Conservation (phyloP, 2,113 vertebrate genomes). For the Notiomystis cincta region DNA sequence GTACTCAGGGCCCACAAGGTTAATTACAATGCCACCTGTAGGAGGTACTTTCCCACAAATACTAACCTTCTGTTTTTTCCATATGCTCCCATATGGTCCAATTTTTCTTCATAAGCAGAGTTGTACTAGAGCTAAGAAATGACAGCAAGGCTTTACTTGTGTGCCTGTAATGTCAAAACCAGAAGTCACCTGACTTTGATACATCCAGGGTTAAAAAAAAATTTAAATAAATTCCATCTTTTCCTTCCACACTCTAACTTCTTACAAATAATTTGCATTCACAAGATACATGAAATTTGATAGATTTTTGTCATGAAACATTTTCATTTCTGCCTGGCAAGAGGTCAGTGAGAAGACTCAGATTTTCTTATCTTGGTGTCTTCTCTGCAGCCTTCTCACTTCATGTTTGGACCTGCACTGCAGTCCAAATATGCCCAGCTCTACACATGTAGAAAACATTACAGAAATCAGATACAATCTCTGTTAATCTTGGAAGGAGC, state of each 20-base stretch:
- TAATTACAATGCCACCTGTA: constrained; percentile 14
- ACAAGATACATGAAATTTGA: constrained; percentile 50
- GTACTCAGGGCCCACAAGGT: background rate
- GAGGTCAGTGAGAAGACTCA: constrained; percentile 28
- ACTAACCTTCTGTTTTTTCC: constrained; percentile 21
- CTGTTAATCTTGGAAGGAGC: background rate
- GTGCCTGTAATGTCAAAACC: background rate
- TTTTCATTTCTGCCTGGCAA: constrained; percentile 48
- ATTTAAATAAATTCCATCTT: background rate
- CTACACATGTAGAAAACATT: background rate
- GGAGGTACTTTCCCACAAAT: background rate
- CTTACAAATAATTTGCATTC: constrained; percentile 9
- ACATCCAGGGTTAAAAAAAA: background rate
- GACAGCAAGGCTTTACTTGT: background rate
- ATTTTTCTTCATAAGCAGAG: background rate
- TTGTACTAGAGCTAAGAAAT: background rate
- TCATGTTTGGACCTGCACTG: background rate
- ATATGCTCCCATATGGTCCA: constrained; percentile 28
- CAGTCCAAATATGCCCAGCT: constrained; percentile 20
- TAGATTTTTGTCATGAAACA: constrained; percentile 25
- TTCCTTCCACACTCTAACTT: background rate
- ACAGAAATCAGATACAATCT: constrained; percentile 26
- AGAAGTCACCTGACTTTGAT: background rate
- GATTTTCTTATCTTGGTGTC: constrained; percentile 18
- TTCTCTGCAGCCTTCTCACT: constrained; percentile 13